Conservation (phyloP, 2,797 vertebrate genomes). For the Hephaestus fuliginosus region DNA sequence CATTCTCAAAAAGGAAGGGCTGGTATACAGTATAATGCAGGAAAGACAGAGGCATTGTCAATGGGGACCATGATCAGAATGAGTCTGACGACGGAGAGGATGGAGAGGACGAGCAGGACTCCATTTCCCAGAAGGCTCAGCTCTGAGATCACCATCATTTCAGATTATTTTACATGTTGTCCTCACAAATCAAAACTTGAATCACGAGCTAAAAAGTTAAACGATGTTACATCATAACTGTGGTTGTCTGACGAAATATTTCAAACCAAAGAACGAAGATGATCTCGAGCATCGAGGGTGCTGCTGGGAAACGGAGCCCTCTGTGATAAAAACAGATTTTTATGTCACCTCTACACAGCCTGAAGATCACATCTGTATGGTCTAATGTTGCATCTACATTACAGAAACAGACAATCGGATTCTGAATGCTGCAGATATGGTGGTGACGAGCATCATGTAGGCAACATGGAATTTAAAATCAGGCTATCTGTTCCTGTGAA, state of each 20-base stretch:
- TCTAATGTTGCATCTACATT: conserved; percentile 15
- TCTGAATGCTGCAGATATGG: conserved; percentile 33
- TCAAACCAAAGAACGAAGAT: neutral
- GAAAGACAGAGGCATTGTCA: conserved; percentile 47
- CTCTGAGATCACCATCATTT: neutral
- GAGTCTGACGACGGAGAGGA: neutral
- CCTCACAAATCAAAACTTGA: neutral
- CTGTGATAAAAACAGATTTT: conserved; percentile 8
- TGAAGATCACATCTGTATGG: conserved; percentile 15
- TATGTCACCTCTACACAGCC: neutral
- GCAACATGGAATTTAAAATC: conserved; percentile 18
- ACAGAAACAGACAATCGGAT: conserved; percentile 3
- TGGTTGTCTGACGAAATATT: neutral
- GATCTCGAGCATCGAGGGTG: neutral
- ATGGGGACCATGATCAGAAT: conserved; percentile 48
- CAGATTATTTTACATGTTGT: neutral
- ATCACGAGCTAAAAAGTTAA: neutral
- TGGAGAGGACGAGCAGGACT: conserved; percentile 30
- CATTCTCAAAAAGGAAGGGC: conserved; percentile 77
- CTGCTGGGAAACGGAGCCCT: conserved; percentile 17
- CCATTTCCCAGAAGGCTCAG: conserved; percentile 56
- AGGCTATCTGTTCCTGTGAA: neutral
- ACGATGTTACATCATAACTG: neutral
- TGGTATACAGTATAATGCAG: conserved; percentile 63
- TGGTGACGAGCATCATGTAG: neutral